Conservation (phyloP, 2,888 invertebrate genomes). For the Harpalus rubripes region DNA sequence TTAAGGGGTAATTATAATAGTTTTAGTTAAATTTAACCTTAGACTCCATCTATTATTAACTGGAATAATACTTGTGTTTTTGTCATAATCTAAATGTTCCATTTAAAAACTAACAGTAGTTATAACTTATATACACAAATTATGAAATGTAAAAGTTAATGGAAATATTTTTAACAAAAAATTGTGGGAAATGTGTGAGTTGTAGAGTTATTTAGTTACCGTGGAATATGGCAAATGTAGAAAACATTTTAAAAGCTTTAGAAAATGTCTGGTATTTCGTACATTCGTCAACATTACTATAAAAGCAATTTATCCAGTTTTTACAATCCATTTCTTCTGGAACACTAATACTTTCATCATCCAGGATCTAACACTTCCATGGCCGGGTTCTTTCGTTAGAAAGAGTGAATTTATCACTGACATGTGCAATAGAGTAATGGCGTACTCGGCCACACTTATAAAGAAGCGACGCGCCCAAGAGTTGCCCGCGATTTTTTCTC, state of each 20-base stretch:
- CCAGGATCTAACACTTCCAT: constrained; percentile 35
- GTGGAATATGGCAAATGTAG: not conserved
- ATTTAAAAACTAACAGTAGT: too few relatives aligned
- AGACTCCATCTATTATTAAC: too few relatives aligned
- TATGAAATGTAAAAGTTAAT: not conserved
- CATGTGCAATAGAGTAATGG: constrained; percentile 49
- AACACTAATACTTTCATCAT: constrained; percentile 44
- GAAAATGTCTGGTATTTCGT: not conserved
- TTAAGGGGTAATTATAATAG: too few relatives aligned
- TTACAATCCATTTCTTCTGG: constrained; percentile 11
- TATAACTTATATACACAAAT: too few relatives aligned
- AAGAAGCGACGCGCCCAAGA: not conserved
- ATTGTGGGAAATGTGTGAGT: not conserved
- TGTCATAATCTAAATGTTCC: too few relatives aligned
- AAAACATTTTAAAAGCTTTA: not conserved
- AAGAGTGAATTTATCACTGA: constrained; percentile 42
- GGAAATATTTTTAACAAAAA: not conserved
- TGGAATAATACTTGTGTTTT: too few relatives aligned
- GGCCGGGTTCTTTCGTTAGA: constrained; percentile 1
- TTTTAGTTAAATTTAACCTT: too few relatives aligned
- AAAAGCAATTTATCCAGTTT: constrained; percentile 35
- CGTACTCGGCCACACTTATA: constrained; percentile 24
- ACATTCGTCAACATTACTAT: constrained; percentile 24
- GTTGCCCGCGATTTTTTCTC: not conserved
- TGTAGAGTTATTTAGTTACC: not conserved